Conservation (phyloP, 2,888 invertebrate species). For the Sussaba pulchella region DNA sequence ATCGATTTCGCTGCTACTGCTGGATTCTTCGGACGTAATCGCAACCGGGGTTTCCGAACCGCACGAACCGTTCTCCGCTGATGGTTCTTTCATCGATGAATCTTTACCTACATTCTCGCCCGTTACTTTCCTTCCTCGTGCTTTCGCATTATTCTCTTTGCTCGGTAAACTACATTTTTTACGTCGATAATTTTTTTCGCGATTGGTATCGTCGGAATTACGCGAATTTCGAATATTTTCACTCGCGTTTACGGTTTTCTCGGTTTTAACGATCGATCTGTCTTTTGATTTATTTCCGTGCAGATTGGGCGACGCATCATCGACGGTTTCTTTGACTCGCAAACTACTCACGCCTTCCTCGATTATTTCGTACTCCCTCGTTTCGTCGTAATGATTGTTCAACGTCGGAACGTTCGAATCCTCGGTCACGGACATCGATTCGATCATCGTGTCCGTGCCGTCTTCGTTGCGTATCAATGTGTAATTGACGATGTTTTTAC, state of each 20-base stretch:
- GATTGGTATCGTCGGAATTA: slow-evolving; percentile 40
- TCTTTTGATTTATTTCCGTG: slow-evolving; percentile 19
- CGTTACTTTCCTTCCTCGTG: not conserved
- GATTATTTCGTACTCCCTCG: slow-evolving; percentile 66
- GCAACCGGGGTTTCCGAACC: slow-evolving; percentile 1
- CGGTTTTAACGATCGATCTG: not conserved
- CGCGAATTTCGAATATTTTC: slow-evolving; percentile 65
- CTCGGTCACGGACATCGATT: slow-evolving; percentile 52
- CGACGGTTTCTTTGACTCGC: slow-evolving; percentile 61
- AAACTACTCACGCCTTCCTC: slow-evolving; percentile 72
- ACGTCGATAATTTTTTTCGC: slow-evolving; percentile 38
- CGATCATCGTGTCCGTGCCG: slow-evolving; percentile 74
- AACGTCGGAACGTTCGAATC: slow-evolving; percentile 39
- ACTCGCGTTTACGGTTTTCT: not conserved
- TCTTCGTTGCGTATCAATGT: slow-evolving; percentile 79
- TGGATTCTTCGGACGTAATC: slow-evolving; percentile 31
- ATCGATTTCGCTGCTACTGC: slow-evolving; percentile 52
- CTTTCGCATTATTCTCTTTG: slow-evolving; percentile 18
- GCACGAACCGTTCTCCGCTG: slow-evolving; percentile 54
- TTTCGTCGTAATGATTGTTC: slow-evolving; percentile 55
- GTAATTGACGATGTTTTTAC: slow-evolving; percentile 76
- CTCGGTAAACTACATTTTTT: slow-evolving; percentile 45
- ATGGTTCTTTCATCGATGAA: slow-evolving; percentile 8
- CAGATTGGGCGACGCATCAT: not conserved
- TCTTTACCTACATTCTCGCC: not conserved